Conservation (phyloP, 2,888 invertebrate genomes). For the Zygothrica quintamaculata region DNA sequence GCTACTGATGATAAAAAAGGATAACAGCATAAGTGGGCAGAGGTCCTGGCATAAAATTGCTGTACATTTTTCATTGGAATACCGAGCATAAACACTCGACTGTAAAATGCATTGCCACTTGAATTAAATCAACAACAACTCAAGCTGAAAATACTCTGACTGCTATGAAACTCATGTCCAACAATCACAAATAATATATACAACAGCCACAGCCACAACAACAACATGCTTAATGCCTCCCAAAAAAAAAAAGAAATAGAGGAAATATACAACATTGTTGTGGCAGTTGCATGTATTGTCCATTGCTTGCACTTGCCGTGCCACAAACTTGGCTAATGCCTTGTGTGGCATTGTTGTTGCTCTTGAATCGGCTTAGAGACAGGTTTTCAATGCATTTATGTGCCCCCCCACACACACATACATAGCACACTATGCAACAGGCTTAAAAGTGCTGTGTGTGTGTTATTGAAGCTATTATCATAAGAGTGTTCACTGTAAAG, state of each 20-base stretch:
- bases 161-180: conserved; percentile 13
- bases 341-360: conserved; percentile 32
- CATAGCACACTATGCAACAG: background rate
- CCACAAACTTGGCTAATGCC: background rate
- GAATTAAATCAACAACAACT: conserved; percentile 79
- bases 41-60: conserved; percentile 58
- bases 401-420: background rate
- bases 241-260: too few species aligned
- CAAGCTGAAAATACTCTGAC: conserved; percentile 62
- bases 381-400: conserved; percentile 18
- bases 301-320: too few species aligned
- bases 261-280: conserved; percentile 47
- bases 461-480: background rate
- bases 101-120: conserved; percentile 77
- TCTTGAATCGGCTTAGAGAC: conserved; percentile 10
- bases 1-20: conserved; percentile 58
- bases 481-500: too few species aligned
- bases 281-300: conserved; percentile 21
- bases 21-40: conserved; percentile 61
- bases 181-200: conserved; percentile 29
- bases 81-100: conserved; percentile 57
- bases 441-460: background rate
- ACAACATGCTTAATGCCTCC: conserved; percentile 32
- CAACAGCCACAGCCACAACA: conserved; percentile 18
- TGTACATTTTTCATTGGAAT: conserved; percentile 68